phyloP scores from a whole-genome alignment of 2,113 vertebrate genomes.

The Phrynosoma platyrhinos region DNA sequence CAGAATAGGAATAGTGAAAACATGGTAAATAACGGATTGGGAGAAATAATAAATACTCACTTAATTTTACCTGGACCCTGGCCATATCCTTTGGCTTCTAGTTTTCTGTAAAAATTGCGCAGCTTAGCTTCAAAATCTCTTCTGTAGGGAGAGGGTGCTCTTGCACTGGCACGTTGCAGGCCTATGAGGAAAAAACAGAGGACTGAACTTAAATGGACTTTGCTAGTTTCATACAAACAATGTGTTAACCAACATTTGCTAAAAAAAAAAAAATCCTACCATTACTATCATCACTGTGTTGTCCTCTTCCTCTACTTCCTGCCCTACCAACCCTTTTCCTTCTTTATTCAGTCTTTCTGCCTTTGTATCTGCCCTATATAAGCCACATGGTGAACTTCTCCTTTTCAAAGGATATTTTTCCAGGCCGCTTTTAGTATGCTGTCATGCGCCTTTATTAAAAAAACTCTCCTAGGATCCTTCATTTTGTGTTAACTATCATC shows the following conservation, averaged over 20 bases:
- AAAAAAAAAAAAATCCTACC: constrained; percentile 1
- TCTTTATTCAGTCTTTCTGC: too few relatives aligned
- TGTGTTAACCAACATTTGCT: constrained; percentile 10
- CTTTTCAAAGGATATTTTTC: too few relatives aligned
- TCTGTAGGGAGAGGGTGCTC: constrained; percentile 96
- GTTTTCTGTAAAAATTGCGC: constrained; percentile 97
- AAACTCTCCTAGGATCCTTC: too few relatives aligned
- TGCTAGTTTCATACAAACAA: not conserved
- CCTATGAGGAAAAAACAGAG: constrained; percentile 76
- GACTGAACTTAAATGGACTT: not conserved
- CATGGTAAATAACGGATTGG: not conserved
- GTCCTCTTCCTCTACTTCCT: too few relatives aligned
- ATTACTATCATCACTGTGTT: too few relatives aligned
- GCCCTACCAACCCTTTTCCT: too few relatives aligned
- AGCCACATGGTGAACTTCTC: too few relatives aligned
- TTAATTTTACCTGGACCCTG: constrained; percentile 98
- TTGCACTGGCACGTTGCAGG: constrained; percentile 88
- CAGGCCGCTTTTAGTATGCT: too few relatives aligned
- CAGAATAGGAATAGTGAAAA: not conserved
- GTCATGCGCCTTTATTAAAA: too few relatives aligned
- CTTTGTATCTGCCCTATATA: too few relatives aligned
- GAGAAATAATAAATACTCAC: constrained; percentile 79
- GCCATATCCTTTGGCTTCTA: constrained; percentile 98
- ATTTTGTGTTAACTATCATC: too few relatives aligned
- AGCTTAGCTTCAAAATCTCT: constrained; percentile 99